phyloP scores from a whole-genome alignment of 2,888 invertebrate species.

The Pinctada fucata region DNA sequence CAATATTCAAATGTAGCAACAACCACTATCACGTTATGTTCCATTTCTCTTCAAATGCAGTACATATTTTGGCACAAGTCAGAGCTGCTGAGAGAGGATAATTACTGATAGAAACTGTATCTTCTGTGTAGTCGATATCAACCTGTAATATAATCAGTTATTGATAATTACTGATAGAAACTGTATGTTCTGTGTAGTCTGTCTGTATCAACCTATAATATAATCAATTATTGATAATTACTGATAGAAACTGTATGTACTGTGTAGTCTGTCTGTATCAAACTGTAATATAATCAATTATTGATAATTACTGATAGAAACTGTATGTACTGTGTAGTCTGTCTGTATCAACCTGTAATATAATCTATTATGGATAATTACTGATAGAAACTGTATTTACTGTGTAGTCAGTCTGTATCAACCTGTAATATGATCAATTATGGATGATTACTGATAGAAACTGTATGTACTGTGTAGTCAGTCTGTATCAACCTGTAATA shows the following conservation, averaged over 20 bases:
- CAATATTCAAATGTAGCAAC: too few species aligned
- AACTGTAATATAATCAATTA: conserved; percentile 78
- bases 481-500: not conserved
- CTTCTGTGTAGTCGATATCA: conserved; percentile 90
- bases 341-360: too few species aligned
- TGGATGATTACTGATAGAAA: not conserved
- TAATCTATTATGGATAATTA: not conserved
- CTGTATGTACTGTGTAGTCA: not conserved
- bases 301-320: conserved; percentile 73
- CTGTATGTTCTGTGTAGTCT: conserved; percentile 92
- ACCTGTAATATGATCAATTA: not conserved
- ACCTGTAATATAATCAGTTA: conserved; percentile 78
- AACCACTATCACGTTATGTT: conserved; percentile 55
- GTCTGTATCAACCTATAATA: conserved; percentile 82
- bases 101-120: conserved; percentile 93
- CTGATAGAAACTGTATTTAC: not conserved
- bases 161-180: conserved; percentile 97
- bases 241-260: conserved; percentile 93
- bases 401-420: not conserved
- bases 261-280: conserved; percentile 80
- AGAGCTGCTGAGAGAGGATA: conserved; percentile 98
- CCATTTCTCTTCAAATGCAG: conserved; percentile 97
- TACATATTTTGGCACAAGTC: conserved; percentile 95
- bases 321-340: not conserved
- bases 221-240: conserved; percentile 85